Conservation (phyloP, 2,113 vertebrate genomes). For the Stomatorhinus ivindoensis region DNA sequence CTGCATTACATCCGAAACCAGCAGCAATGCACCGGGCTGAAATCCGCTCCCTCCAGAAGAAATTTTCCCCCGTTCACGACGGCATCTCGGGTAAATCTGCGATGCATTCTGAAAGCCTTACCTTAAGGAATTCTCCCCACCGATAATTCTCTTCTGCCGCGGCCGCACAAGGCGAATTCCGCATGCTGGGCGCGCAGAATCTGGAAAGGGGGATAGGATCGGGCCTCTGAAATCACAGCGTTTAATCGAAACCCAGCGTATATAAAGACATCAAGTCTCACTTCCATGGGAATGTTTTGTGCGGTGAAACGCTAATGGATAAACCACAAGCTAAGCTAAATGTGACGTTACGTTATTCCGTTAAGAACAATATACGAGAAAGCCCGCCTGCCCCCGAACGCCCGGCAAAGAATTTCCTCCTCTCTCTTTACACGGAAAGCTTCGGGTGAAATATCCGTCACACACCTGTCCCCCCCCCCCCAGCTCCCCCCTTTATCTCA, state of each 20-base stretch:
- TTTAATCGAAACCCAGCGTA: not conserved
- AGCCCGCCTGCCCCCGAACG: not conserved
- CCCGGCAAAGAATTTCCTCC: not conserved
- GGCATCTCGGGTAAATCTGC: not conserved
- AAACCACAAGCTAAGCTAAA: slow-evolving; percentile 35
- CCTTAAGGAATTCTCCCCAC: slow-evolving; percentile 93
- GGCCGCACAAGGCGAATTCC: slow-evolving; percentile 76
- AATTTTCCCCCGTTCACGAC: not conserved
- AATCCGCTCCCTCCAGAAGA: not conserved
- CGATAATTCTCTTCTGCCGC: slow-evolving; percentile 89
- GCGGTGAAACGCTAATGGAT: slow-evolving; percentile 26
- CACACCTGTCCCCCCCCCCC: not conserved
- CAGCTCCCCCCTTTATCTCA: not conserved
- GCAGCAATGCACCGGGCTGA: not conserved
- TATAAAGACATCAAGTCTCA: not conserved
- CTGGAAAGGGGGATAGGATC: slow-evolving; percentile 55
- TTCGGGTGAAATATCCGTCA: not conserved
- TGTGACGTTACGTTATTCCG: slow-evolving; percentile 37
- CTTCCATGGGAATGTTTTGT: not conserved
- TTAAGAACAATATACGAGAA: slow-evolving; percentile 36
- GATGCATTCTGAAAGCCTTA: slow-evolving; percentile 42
- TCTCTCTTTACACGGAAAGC: not conserved
- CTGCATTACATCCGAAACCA: not conserved
- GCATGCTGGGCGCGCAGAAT: slow-evolving; percentile 67
- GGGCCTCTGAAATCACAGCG: not conserved